Evolutionary conservation across 2,888 invertebrate genomes (phyloP).

Genomic region (Argyresthia albistria): DNA sequence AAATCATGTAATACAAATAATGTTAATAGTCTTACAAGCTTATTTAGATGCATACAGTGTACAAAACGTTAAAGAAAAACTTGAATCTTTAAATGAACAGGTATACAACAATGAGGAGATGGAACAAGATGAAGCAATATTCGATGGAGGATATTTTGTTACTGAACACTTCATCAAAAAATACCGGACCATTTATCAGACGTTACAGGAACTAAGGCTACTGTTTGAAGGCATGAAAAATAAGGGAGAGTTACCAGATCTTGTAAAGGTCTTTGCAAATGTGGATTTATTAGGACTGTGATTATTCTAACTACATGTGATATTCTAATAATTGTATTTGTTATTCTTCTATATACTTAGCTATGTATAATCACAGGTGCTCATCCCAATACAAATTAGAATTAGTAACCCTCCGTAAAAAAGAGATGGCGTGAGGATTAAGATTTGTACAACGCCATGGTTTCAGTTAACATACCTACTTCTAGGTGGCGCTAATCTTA

Average conservation of each 20-base stretch:
- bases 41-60: slow-evolving; percentile 46
- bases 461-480: too few relatives aligned
- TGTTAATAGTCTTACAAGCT: slow-evolving; percentile 45
- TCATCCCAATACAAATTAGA: too few relatives aligned
- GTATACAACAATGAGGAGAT: slow-evolving; percentile 13
- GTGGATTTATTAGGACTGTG: slow-evolving; percentile 21
- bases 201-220: slow-evolving; percentile 29
- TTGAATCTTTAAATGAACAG: slow-evolving; percentile 34
- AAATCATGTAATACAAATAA: slow-evolving; percentile 28
- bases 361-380: too few relatives aligned
- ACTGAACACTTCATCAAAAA: slow-evolving; percentile 41
- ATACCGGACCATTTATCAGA: slow-evolving; percentile 35
- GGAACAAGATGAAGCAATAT: slow-evolving; percentile 8
- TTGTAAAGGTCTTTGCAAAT: slow-evolving; percentile 35
- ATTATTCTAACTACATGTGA: background rate
- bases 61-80: slow-evolving; percentile 33
- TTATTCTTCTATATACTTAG: too few relatives aligned
- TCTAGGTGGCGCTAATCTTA: too few relatives aligned
- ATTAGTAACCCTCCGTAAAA: too few relatives aligned
- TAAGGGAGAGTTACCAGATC: slow-evolving; percentile 21
- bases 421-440: too few relatives aligned
- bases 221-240: slow-evolving; percentile 24
- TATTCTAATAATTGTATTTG: background rate
- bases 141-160: slow-evolving; percentile 24
- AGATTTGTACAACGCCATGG: too few relatives aligned